phyloP scores from a whole-genome alignment of 2,888 invertebrate species.

The Bombyx huttoni region DNA sequence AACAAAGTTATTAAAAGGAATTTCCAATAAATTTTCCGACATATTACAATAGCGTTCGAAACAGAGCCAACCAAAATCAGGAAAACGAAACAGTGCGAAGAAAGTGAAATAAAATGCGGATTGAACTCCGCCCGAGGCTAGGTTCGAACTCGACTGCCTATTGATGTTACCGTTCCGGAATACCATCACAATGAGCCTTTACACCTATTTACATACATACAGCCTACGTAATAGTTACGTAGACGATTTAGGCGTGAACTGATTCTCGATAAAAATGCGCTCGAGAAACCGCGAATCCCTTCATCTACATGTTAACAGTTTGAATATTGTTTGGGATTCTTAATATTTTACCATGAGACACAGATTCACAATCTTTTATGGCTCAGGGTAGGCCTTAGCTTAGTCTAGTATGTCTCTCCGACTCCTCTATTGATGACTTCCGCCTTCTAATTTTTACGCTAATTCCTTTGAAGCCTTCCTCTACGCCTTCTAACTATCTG shows the following conservation, averaged over 20 bases:
- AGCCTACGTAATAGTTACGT: constrained; percentile 33
- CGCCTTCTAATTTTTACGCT: too few relatives aligned
- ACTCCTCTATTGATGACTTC: too few relatives aligned
- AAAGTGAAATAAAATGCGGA: constrained; percentile 17
- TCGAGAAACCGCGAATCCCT: constrained; percentile 22
- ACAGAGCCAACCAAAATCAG: neutral
- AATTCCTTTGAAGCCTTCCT: too few relatives aligned
- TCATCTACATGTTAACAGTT: constrained; percentile 26
- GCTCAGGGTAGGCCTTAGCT: too few relatives aligned
- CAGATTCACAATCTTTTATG: neutral
- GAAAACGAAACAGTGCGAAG: neutral
- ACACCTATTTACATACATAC: constrained; percentile 35
- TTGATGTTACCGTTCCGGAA: constrained; percentile 22
- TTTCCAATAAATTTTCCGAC: neutral
- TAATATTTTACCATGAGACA: constrained; percentile 9
- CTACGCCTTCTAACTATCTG: too few relatives aligned
- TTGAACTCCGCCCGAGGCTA: constrained; percentile 17
- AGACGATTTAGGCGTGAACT: constrained; percentile 36
- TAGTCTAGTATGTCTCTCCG: too few relatives aligned
- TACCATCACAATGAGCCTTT: constrained; percentile 27
- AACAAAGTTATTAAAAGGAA: neutral
- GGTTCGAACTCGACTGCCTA: constrained; percentile 18
- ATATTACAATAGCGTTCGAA: neutral
- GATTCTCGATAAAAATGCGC: constrained; percentile 34
- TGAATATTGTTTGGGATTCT: constrained; percentile 3